Conservation (phyloP, 2,888 invertebrate species). For the Xanthia togata region DNA sequence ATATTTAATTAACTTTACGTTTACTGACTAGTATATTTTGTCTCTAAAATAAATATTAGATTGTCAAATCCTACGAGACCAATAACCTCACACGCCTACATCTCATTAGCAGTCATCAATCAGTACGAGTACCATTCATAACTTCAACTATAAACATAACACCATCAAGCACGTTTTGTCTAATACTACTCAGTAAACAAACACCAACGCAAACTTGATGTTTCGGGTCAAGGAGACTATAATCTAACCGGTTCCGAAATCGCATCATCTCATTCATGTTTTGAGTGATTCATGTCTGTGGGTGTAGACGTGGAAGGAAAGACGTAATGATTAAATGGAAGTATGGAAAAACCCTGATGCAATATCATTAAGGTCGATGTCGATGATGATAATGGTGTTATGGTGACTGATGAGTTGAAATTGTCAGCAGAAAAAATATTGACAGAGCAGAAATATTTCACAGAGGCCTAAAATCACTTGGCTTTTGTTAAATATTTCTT, state of each 20-base stretch:
- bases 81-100: conserved; percentile 23
- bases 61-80: conserved; percentile 1
- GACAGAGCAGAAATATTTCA: neutral
- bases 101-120: conserved; percentile 29
- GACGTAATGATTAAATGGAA: conserved; percentile 17
- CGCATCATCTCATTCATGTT: conserved; percentile 65
- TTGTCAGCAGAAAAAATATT: neutral
- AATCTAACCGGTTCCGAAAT: conserved; percentile 53
- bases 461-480: neutral
- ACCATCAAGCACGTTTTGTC: conserved; percentile 38
- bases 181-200: conserved; percentile 37
- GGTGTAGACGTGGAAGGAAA: conserved; percentile 31
- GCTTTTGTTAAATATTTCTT: neutral
- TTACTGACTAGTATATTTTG: no score
- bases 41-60: neutral
- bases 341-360: conserved; percentile 33
- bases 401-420: neutral
- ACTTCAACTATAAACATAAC: conserved; percentile 45
- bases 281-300: conserved; percentile 47
- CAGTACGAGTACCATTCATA: conserved; percentile 34
- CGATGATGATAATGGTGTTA: neutral
- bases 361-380: conserved; percentile 14
- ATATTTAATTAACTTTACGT: no score
- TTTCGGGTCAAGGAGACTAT: conserved; percentile 55
- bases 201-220: conserved; percentile 44